phyloP scores from a whole-genome alignment of 2,113 vertebrate genomes.

The Silurus meridionalis region DNA sequence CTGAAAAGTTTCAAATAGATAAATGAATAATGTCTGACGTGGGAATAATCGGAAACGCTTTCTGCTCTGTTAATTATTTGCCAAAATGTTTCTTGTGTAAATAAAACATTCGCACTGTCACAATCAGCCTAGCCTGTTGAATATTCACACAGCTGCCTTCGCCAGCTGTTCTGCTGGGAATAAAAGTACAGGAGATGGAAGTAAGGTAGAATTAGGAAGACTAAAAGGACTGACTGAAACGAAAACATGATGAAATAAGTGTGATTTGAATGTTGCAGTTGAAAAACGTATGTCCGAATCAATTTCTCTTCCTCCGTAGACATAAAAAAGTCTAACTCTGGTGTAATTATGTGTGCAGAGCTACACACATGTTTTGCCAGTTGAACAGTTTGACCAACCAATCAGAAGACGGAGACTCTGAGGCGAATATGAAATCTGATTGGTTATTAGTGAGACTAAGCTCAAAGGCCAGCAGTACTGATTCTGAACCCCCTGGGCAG shows the following conservation, averaged over 20 bases:
- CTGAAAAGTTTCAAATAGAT: not conserved
- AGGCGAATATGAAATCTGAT: too few relatives aligned
- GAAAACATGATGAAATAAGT: not conserved
- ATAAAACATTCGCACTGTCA: slow-evolving; percentile 71
- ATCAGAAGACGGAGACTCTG: too few relatives aligned
- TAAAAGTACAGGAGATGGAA: not conserved
- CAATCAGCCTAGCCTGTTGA: slow-evolving; percentile 69
- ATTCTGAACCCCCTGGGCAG: too few relatives aligned
- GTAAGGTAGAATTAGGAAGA: not conserved
- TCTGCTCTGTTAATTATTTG: slow-evolving; percentile 60
- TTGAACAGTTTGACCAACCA: too few relatives aligned
- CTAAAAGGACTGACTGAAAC: slow-evolving; percentile 35
- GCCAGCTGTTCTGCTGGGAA: slow-evolving; percentile 66
- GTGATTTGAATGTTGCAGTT: not conserved
- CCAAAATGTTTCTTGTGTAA: slow-evolving; percentile 63
- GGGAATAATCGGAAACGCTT: slow-evolving; percentile 50
- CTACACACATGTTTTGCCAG: too few relatives aligned
- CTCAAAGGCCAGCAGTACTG: too few relatives aligned
- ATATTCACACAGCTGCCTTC: slow-evolving; percentile 64
- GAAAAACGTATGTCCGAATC: too few relatives aligned
- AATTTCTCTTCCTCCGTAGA: too few relatives aligned
- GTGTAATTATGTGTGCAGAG: too few relatives aligned
- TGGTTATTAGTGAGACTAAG: too few relatives aligned
- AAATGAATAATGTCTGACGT: slow-evolving; percentile 30
- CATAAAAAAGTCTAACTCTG: too few relatives aligned